phyloP scores from a whole-genome alignment of 2,797 vertebrate species.

The Acomys russatus region DNA sequence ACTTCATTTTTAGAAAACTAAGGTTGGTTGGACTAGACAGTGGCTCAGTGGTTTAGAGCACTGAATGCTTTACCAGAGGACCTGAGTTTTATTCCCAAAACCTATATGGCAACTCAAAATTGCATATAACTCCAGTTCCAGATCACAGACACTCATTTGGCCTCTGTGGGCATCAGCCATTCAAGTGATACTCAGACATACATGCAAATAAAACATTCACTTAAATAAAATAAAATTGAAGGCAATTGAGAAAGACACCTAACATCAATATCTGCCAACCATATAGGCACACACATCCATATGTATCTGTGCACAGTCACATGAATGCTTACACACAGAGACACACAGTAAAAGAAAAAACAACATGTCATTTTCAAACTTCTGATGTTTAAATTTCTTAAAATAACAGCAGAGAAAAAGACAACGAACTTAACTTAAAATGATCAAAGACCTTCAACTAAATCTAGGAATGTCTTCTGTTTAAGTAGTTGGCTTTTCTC shows the following conservation, averaged over 20 bases:
- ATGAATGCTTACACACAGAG: neutral
- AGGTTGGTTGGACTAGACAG: neutral
- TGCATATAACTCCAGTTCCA: neutral
- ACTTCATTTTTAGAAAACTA: neutral
- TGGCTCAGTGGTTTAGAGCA: neutral
- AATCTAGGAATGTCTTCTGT: neutral
- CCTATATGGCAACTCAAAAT: neutral
- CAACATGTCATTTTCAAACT: neutral
- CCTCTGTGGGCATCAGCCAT: neutral
- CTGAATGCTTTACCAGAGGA: neutral
- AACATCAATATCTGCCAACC: neutral
- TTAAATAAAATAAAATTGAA: neutral
- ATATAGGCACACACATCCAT: neutral
- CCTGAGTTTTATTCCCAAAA: neutral
- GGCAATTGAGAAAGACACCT: neutral
- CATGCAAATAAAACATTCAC: neutral
- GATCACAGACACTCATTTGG: neutral
- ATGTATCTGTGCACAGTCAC: neutral
- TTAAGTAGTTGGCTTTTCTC: neutral
- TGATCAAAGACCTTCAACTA: neutral
- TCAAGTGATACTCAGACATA: neutral
- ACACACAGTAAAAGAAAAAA: neutral
- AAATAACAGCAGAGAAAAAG: neutral
- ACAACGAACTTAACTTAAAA: neutral
- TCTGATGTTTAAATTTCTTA: neutral